These are phyloP conservation scores for Falcaria lacertinaria DNA, from an alignment of 2,888 invertebrate species.

Conservation along the genomic window DNA sequence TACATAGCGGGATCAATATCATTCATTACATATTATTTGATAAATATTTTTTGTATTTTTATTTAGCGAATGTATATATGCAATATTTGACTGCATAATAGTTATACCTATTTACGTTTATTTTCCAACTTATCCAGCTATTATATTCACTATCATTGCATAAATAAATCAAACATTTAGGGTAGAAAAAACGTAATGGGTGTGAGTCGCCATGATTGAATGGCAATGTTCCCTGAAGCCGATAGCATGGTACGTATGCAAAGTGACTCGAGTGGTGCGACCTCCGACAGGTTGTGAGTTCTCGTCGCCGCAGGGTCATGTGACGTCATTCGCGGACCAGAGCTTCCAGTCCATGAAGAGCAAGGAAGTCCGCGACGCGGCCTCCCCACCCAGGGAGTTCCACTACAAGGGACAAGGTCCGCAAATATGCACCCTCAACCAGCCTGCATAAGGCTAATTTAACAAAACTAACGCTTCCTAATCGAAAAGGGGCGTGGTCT, in stretches of 20 bases:
- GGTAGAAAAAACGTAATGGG: too few species aligned
- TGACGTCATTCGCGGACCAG: conserved; percentile 86
- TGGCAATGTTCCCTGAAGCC: too few species aligned
- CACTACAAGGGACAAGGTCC: conserved; percentile 73
- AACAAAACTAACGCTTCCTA: conserved; percentile 68
- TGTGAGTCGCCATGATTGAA: too few species aligned
- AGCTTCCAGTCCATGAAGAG: conserved; percentile 88
- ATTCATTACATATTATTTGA: too few species aligned
- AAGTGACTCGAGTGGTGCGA: conserved; percentile 32
- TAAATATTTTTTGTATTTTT: too few species aligned
- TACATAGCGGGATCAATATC: too few species aligned
- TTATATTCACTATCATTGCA: too few species aligned
- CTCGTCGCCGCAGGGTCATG: conserved; percentile 78
- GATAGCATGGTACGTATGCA: neutral
- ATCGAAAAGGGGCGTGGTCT: conserved; percentile 33
- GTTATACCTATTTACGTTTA: too few species aligned
- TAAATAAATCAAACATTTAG: too few species aligned
- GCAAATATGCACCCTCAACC: conserved; percentile 35
- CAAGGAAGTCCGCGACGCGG: conserved; percentile 88
- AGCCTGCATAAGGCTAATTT: conserved; percentile 32
- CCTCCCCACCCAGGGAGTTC: conserved; percentile 85
- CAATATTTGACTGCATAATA: too few species aligned
- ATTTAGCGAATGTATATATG: too few species aligned
- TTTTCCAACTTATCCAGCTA: too few species aligned
- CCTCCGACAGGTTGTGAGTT: conserved; percentile 69